Evolutionary conservation across 1,140 invertebrate genomes (phyloP), one percentile per base, ranked within the genome.

Genomic region (Thalassaphorura encarpata): DNA sequence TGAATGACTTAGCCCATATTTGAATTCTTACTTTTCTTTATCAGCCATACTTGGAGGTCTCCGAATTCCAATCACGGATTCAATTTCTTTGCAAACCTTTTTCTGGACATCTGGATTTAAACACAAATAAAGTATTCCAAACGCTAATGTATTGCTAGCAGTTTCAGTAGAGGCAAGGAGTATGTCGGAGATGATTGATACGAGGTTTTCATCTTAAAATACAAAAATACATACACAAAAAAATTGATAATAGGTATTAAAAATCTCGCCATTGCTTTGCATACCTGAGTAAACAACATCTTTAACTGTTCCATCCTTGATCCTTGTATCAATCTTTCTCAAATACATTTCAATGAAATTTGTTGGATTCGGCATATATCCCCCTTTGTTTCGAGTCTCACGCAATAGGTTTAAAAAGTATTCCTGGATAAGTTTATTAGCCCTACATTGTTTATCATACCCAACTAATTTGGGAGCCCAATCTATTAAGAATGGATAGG

Each of bases 151-250:
- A 66, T 87, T 87, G 23, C 78, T 81, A 0, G 85, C 87, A 0
- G 86, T 89, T 70, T 89, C 85, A 0, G 84, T 83, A 1, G 85
- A 85, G 23, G 84, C 86, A 71, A 87, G 81, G 29, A 60, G 56
- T 4, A 60, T 16, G 40, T 54, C 52, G 8, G 50, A 48, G 2
- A 60, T 4, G 5, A 33, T 56, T 11, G 53, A 27, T 5, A 55
- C 5, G 13, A 55, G 40, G 19, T 54, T 27, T 1, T 56, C 53
- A 2, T 51, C 49, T 58, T 23, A 6, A 50, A 15, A 45, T 18
- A 15, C 52, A 26, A 45, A 45, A 16, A 23, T 13, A 16, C 15
- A 16, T 23, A 13, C 11, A 53, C 1, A 26, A 18, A 46, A 11
- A 45, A 53, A 29, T 23, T 45, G 3, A 4, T n/a, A 26, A 15